A percentile compares a stretch with the other conserved stretches of the same genome.
phyloP scores from a whole-genome alignment of 1,140 invertebrate genomes.

The Ptiloglossa arizonensis region DNA sequence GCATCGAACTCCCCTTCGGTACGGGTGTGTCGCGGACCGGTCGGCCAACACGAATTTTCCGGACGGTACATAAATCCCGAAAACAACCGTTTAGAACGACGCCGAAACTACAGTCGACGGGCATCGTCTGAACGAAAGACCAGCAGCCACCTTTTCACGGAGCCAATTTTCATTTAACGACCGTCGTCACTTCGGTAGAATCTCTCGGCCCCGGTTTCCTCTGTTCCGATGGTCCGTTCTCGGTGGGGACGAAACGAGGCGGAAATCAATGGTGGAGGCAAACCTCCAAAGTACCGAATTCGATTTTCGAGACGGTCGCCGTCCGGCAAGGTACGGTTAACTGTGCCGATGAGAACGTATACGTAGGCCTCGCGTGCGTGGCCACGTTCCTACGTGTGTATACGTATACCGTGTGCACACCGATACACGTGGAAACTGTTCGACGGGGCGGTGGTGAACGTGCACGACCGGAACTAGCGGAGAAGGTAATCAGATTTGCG shows the following conservation, averaged over 20 bases:
- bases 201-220: not conserved
- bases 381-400: too few species aligned
- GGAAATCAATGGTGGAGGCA: constrained; percentile 57
- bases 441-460: constrained; percentile 34
- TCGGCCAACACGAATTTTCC: not conserved
- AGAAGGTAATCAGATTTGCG: constrained; percentile 63
- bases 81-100: not conserved
- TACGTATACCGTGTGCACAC: not conserved
- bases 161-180: constrained; percentile 42
- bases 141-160: not conserved
- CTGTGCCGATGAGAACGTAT: constrained; percentile 4
- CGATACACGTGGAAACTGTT: not conserved
- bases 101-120: not conserved
- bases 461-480: constrained; percentile 9
- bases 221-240: not conserved
- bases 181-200: constrained; percentile 3
- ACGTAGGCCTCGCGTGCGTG: not conserved
- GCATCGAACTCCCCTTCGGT: not conserved
- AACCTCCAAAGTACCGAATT: constrained; percentile 49
- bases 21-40: not conserved
- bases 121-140: constrained; percentile 5
- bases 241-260: constrained; percentile 8
- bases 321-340: constrained; percentile 34
- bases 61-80: not conserved
- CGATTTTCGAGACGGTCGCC: constrained; percentile 53